Evolutionary conservation across 1,140 invertebrate genomes (phyloP).

Genomic region (Aricia agestis): DNA sequence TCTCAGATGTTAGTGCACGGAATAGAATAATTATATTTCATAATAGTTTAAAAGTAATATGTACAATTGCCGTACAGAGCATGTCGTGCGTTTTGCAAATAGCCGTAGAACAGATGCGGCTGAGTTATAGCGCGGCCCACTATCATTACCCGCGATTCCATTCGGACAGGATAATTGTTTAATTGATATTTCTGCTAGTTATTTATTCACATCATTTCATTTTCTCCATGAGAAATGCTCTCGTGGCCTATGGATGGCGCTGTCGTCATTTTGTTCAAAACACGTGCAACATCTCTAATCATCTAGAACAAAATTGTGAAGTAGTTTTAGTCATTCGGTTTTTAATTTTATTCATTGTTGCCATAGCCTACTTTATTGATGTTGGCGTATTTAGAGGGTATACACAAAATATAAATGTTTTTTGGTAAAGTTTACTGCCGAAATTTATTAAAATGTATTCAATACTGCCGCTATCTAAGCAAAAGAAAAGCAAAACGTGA

Average conservation of each 20-base stretch:
- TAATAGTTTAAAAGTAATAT: constrained; percentile 4
- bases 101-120: constrained; percentile 70
- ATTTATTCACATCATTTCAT: constrained; percentile 71
- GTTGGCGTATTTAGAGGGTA: not conserved
- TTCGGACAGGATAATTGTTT: constrained; percentile 75
- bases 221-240: constrained; percentile 58
- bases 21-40: no score
- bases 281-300: not conserved
- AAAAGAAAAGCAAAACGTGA: constrained; percentile 56
- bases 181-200: constrained; percentile 75
- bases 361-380: not conserved
- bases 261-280: constrained; percentile 10
- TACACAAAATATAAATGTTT: not conserved
- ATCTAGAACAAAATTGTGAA: not conserved
- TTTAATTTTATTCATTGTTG: not conserved
- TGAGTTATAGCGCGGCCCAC: constrained; percentile 70
- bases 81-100: constrained; percentile 71
- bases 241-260: constrained; percentile 51
- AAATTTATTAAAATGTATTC: constrained; percentile 44
- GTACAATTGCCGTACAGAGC: constrained; percentile 23
- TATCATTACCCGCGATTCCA: constrained; percentile 73
- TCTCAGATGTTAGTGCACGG: no score
- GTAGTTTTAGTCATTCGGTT: not conserved
- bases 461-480: constrained; percentile 44
- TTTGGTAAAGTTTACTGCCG: not conserved